Evolutionary conservation across 2,113 vertebrate genomes (phyloP).

Genomic region (Perca fluviatilis): DNA sequence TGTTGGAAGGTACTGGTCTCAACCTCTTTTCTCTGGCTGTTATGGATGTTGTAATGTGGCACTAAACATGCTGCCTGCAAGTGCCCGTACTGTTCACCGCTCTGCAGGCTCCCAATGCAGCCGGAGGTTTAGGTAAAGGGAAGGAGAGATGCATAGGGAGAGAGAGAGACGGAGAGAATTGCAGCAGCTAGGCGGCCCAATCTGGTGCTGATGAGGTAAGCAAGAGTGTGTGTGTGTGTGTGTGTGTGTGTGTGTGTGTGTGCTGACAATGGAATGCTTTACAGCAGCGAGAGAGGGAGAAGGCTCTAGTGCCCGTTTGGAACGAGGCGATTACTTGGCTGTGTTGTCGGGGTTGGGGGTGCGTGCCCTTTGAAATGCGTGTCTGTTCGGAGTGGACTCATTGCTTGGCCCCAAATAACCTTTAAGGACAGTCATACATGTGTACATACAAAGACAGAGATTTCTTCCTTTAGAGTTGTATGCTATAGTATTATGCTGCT

Average conservation of each 20-base stretch:
- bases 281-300: neutral
- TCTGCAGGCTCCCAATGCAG: constrained; percentile 69
- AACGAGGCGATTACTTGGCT: no score
- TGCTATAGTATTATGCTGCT: no score
- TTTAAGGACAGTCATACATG: no score
- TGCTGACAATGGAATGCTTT: constrained; percentile 61
- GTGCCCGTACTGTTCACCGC: constrained; percentile 22
- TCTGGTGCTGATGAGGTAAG: constrained; percentile 77
- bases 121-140: constrained; percentile 44
- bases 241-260: constrained; percentile 25
- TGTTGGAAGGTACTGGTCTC: constrained; percentile 6
- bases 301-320: no score
- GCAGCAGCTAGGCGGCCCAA: constrained; percentile 73
- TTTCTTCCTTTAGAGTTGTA: no score
- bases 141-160: neutral
- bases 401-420: no score
- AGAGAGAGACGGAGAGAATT: constrained; percentile 52
- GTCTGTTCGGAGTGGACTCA: no score
- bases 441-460: no score
- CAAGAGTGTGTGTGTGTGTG: constrained; percentile 17
- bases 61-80: constrained; percentile 39
- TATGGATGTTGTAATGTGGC: constrained; percentile 24
- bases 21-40: constrained; percentile 18
- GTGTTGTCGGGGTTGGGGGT: no score
- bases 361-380: no score